phyloP scores from a whole-genome alignment of 2,888 invertebrate genomes.

The Bombylius discolor region DNA sequence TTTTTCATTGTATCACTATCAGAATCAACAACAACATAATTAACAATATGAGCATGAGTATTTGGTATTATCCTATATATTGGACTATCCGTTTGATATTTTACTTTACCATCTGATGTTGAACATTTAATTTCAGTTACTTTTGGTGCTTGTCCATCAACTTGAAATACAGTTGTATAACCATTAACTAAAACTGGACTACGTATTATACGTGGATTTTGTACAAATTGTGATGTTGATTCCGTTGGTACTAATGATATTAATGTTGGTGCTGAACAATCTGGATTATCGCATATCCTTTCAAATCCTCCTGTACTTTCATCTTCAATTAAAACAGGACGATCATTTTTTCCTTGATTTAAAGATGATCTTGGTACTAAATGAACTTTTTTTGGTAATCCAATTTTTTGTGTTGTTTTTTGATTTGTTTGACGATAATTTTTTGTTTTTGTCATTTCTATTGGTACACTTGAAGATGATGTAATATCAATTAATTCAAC shows the following conservation, averaged over 20 bases:
- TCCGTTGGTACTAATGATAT: constrained; percentile 25
- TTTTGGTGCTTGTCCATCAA: constrained; percentile 25
- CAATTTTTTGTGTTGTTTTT: neutral
- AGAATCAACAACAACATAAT: constrained; percentile 30
- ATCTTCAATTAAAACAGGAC: neutral
- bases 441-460: neutral
- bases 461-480: neutral
- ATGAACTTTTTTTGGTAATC: neutral
- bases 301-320: neutral
- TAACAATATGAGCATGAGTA: constrained; percentile 32
- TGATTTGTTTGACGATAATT: neutral
- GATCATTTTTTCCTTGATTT: too few relatives aligned
- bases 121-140: neutral
- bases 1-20: constrained; percentile 27
- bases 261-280: constrained; percentile 22
- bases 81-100: constrained; percentile 12
- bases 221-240: constrained; percentile 24
- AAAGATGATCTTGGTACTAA: neutral
- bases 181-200: constrained; percentile 30
- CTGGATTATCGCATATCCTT: constrained; percentile 19
- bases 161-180: constrained; percentile 30
- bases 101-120: neutral
- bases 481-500: neutral
- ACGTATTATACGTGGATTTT: constrained; percentile 21
- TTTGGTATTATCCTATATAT: constrained; percentile 32